Evolutionary conservation across 2,888 invertebrate species (phyloP).

Genomic region (Meandrusa payeni): DNA sequence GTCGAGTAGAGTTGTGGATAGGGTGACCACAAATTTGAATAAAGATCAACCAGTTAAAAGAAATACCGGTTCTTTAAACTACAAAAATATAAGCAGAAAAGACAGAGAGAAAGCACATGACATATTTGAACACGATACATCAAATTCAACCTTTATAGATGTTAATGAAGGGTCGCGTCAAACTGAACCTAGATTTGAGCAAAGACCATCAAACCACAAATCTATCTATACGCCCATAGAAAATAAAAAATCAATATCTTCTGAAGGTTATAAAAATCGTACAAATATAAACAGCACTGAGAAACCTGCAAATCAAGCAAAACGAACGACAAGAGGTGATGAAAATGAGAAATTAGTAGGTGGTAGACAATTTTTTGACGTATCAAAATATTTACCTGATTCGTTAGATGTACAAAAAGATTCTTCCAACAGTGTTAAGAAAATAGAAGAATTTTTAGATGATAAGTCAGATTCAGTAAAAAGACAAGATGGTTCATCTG

Average conservation of each 20-base stretch:
- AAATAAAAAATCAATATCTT: conserved; percentile 54
- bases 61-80: conserved; percentile 42
- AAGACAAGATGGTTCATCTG: conserved; percentile 21
- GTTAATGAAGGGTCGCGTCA: conserved; percentile 55
- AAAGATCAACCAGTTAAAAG: conserved; percentile 50
- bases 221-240: conserved; percentile 53
- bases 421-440: conserved; percentile 45
- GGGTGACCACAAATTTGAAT: conserved; percentile 45
- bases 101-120: conserved; percentile 46
- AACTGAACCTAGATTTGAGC: conserved; percentile 70
- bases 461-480: conserved; percentile 19
- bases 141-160: conserved; percentile 49
- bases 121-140: conserved; percentile 32
- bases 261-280: conserved; percentile 48
- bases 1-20: conserved; percentile 58
- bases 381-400: conserved; percentile 43
- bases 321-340: conserved; percentile 22
- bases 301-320: conserved; percentile 21
- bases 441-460: conserved; percentile 38
- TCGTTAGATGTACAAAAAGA: conserved; percentile 42
- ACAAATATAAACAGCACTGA: conserved; percentile 28
- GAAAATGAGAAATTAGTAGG: conserved; percentile 20
- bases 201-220: conserved; percentile 58
- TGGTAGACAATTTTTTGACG: conserved; percentile 39
- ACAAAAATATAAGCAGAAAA: conserved; percentile 61